A percentile compares a stretch with the other conserved stretches of the same genome.
Conservation (phyloP, 2,113 vertebrate species). For the Myxocyprinus asiaticus region DNA sequence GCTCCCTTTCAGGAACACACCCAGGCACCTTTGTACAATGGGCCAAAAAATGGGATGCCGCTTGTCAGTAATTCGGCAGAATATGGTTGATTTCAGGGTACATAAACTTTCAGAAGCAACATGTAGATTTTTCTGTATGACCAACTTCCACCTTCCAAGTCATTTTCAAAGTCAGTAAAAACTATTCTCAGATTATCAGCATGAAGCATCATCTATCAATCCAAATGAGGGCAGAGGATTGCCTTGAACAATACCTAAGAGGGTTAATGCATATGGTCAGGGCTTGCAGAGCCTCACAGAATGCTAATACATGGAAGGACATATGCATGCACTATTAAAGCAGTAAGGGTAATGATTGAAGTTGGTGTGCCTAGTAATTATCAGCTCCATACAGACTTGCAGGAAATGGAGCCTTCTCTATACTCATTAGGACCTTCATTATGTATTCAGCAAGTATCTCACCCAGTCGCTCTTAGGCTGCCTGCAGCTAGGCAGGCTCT, state of each 20-base stretch:
- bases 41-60: too few species aligned
- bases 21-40: too few species aligned
- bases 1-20: too few species aligned
- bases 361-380: slow-evolving; percentile 30
- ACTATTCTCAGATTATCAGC: too few species aligned
- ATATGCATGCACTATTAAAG: slow-evolving; percentile 32
- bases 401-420: slow-evolving; percentile 21
- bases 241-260: not conserved
- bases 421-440: slow-evolving; percentile 22
- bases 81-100: too few species aligned
- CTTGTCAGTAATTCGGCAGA: too few species aligned
- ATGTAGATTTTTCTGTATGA: too few species aligned
- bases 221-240: not conserved
- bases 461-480: not conserved
- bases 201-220: too few species aligned
- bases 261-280: slow-evolving; percentile 25
- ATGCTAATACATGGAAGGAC: not conserved
- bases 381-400: not conserved
- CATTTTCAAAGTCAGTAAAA: too few species aligned
- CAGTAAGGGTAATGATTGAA: slow-evolving; percentile 2
- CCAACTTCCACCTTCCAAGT: too few species aligned
- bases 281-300: not conserved
- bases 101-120: too few species aligned
- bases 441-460: slow-evolving; percentile 12
- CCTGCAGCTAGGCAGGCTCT: not conserved